These are phyloP conservation scores for Arizona elegans DNA, from an alignment of 2,113 vertebrate genomes.

Conservation along the genomic window DNA sequence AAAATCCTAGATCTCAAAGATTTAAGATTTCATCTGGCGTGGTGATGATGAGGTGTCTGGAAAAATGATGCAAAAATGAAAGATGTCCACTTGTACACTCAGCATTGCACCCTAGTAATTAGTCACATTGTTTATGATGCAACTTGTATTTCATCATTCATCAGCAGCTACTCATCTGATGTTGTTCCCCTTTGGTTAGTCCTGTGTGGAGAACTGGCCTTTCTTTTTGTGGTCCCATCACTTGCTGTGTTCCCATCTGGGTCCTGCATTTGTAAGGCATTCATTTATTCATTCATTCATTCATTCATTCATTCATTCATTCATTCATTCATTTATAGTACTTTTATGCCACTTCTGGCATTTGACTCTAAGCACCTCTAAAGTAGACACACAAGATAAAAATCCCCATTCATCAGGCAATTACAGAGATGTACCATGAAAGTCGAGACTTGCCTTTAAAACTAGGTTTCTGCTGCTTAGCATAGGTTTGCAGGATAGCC, in stretches of 20 bases:
- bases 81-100: not conserved
- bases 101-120: not conserved
- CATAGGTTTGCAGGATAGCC: not conserved
- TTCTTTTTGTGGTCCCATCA: not conserved
- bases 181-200: not conserved
- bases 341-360: not conserved
- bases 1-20: too few relatives aligned
- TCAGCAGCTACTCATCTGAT: not conserved
- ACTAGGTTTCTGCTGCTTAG: constrained; percentile 10
- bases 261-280: not conserved
- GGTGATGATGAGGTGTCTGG: not conserved
- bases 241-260: not conserved
- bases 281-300: not conserved
- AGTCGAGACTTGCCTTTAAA: constrained; percentile 44
- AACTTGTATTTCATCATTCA: not conserved
- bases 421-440: constrained; percentile 21
- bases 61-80: not conserved
- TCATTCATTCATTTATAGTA: not conserved
- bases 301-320: not conserved
- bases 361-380: not conserved
- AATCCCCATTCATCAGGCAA: constrained; percentile 51
- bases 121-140: not conserved
- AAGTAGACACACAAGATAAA: constrained; percentile 3
- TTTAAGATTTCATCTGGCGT: not conserved
- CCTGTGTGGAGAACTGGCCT: not conserved